phyloP scores from a whole-genome alignment of 2,888 invertebrate species.

The Oxytorus armatus region DNA sequence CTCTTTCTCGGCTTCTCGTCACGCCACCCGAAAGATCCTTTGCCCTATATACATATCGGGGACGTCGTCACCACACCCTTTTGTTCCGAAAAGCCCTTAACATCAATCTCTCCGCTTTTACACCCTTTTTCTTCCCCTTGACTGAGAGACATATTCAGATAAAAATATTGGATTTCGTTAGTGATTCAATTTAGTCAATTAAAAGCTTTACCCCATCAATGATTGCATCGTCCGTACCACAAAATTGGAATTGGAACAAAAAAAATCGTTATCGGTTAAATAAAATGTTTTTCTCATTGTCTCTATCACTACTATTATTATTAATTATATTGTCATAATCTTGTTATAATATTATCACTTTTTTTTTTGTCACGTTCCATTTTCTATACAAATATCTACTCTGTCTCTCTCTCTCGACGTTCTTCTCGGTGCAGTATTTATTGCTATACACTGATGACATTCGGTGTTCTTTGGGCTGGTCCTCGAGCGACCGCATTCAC shows the following conservation, averaged over 20 bases:
- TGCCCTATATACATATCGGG: slow-evolving; percentile 33
- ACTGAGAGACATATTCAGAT: slow-evolving; percentile 15
- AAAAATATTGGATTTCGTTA: slow-evolving; percentile 9
- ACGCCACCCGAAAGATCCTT: slow-evolving; percentile 33
- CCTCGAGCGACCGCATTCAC: slow-evolving; percentile 52
- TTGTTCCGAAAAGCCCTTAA: slow-evolving; percentile 56
- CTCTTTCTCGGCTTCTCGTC: slow-evolving; percentile 53
- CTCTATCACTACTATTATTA: not conserved
- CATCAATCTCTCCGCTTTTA: slow-evolving; percentile 45
- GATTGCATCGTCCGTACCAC: no score
- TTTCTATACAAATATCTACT: no score
- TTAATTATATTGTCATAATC: not conserved
- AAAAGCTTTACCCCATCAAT: slow-evolving; percentile 8
- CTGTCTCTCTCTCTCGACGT: slow-evolving; percentile 15
- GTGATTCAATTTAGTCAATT: slow-evolving; percentile 21
- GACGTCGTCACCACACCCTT: slow-evolving; percentile 34
- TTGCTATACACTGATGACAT: slow-evolving; percentile 51
- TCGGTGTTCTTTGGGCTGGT: slow-evolving; percentile 64
- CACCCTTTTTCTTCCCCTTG: slow-evolving; percentile 41
- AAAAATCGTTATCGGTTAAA: not conserved
- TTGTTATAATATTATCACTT: not conserved
- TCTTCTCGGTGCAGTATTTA: slow-evolving; percentile 27
- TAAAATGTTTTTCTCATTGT: not conserved
- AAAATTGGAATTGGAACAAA: no score
- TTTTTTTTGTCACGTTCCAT: no score